A percentile compares a stretch with the other conserved stretches of the same genome.
Conservation (phyloP, 2,113 vertebrate genomes). For the Ochotona princeps region DNA sequence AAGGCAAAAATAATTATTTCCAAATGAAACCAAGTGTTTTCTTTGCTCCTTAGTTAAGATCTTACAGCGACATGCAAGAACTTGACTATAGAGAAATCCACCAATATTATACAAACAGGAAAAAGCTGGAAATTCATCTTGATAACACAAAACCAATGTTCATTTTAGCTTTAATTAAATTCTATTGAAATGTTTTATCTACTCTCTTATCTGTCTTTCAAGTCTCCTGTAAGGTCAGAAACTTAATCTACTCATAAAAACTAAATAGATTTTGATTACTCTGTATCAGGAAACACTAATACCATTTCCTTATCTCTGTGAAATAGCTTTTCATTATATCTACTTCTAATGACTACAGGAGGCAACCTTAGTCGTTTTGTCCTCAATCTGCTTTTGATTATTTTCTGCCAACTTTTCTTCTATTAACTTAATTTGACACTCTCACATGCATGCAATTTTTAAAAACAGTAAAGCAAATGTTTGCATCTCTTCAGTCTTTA, state of each 20-base stretch:
- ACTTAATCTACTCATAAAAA: conserved; percentile 78
- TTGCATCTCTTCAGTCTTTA: neutral
- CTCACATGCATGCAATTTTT: neutral
- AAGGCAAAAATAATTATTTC: neutral
- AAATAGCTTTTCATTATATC: conserved; percentile 57
- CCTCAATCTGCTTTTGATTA: conserved; percentile 38
- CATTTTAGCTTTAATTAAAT: conserved; percentile 81
- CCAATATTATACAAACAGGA: conserved; percentile 44
- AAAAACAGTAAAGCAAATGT: neutral
- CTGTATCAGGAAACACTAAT: conserved; percentile 70
- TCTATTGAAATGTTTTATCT: conserved; percentile 71
- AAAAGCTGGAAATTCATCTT: conserved; percentile 64
- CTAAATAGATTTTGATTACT: conserved; percentile 73
- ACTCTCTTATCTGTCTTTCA: conserved; percentile 72
- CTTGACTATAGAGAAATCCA: conserved; percentile 54
- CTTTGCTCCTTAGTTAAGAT: neutral
- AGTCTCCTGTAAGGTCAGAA: conserved; percentile 66
- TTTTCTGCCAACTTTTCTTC: neutral
- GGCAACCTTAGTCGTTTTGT: conserved; percentile 8
- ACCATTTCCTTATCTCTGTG: conserved; percentile 75
- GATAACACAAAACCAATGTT: conserved; percentile 72
- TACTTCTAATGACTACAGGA: conserved; percentile 7
- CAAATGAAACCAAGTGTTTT: neutral
- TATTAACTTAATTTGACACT: conserved; percentile 34
- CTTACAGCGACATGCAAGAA: conserved; percentile 36